Evolutionary conservation across 2,888 invertebrate species (phyloP).

Genomic region (Arrhopalites spinosus): DNA sequence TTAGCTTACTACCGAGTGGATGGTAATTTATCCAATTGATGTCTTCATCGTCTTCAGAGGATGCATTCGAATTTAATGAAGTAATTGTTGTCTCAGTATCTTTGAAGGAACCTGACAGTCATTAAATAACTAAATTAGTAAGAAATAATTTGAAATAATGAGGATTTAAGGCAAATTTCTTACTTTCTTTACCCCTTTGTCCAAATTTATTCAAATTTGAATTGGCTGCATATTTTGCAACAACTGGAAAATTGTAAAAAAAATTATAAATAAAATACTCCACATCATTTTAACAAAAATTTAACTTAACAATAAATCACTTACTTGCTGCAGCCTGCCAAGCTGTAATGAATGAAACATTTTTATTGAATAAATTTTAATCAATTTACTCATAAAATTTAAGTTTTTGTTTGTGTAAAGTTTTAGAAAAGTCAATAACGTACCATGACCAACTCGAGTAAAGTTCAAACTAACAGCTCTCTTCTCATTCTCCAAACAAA

Average conservation of each 20-base stretch:
- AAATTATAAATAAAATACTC: too few species aligned
- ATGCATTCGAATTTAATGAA: constrained; percentile 17
- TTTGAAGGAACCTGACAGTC: too few species aligned
- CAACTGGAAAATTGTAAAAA: constrained; percentile 19
- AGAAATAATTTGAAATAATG: neutral
- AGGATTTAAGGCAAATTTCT: neutral
- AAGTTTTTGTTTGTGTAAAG: too few species aligned
- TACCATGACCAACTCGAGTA: constrained; percentile 38
- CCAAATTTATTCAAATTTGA: neutral
- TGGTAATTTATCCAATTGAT: constrained; percentile 76
- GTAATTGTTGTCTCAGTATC: too few species aligned
- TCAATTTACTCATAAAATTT: too few species aligned
- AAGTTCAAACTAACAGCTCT: constrained; percentile 41
- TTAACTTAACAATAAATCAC: too few species aligned
- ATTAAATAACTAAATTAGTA: too few species aligned
- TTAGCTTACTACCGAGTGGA: constrained; percentile 83
- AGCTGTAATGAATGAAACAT: too few species aligned
- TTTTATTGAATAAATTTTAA: too few species aligned
- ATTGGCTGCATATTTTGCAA: constrained; percentile 35
- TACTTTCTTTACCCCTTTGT: neutral
- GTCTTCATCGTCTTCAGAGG: constrained; percentile 67
- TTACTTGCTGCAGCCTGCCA: constrained; percentile 47
- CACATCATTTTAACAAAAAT: too few species aligned
- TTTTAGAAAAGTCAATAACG: too few species aligned
- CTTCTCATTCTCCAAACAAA: constrained; percentile 46